Conservation (phyloP, 2,888 invertebrate species). For the Phaonia tiefii region DNA sequence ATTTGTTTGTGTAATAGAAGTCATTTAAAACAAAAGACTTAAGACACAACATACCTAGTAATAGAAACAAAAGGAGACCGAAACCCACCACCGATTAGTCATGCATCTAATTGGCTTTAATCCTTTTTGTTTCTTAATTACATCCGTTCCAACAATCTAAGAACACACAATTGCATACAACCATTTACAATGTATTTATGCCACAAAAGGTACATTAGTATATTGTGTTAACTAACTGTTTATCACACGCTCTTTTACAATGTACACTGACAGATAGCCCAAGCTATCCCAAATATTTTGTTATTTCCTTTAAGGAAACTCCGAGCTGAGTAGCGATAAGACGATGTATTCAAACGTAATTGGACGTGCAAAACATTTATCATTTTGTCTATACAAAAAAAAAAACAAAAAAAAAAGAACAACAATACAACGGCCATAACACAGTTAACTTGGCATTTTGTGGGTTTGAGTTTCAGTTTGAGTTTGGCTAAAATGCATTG, state of each 20-base stretch:
- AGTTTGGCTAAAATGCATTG: neutral
- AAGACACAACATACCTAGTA: slow-evolving; percentile 45
- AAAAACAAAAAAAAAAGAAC: neutral
- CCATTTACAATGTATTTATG: neutral
- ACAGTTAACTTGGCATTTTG: slow-evolving; percentile 17
- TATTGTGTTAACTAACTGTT: slow-evolving; percentile 15
- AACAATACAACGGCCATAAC: neutral
- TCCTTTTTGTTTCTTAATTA: slow-evolving; percentile 40
- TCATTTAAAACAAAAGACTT: slow-evolving; percentile 42
- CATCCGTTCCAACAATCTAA: slow-evolving; percentile 16
- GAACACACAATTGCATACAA: neutral
- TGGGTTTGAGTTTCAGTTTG: slow-evolving; percentile 7
- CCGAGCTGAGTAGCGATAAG: slow-evolving; percentile 23
- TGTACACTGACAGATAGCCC: neutral
- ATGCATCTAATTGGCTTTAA: slow-evolving; percentile 26
- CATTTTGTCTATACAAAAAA: slow-evolving; percentile 30
- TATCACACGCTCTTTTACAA: neutral
- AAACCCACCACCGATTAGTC: slow-evolving; percentile 29
- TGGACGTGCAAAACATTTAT: slow-evolving; percentile 60
- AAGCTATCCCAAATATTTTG: slow-evolving; percentile 30
- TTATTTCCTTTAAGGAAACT: slow-evolving; percentile 51
- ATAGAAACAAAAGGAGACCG: neutral
- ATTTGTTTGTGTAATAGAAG: too few relatives aligned
- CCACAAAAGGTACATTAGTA: slow-evolving; percentile 24
- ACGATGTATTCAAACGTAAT: slow-evolving; percentile 26